Evolutionary conservation across 2,888 invertebrate species (phyloP).

Genomic region (Tiliacea aurago): DNA sequence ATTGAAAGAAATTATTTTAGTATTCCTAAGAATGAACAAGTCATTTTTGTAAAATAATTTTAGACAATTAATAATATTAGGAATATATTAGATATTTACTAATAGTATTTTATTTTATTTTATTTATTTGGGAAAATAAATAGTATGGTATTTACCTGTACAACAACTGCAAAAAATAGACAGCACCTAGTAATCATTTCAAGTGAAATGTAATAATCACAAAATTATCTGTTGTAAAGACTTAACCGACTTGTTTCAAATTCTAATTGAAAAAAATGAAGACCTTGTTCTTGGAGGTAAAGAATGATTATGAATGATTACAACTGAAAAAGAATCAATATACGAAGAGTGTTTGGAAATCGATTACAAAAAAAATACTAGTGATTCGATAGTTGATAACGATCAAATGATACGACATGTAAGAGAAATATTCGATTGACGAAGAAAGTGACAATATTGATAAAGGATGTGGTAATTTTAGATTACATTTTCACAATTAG

Average conservation of each 20-base stretch:
- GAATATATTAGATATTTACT: too few relatives aligned
- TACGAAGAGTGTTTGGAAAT: conserved; percentile 10
- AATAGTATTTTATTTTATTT: too few relatives aligned
- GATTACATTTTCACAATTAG: background rate
- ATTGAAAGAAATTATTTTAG: background rate
- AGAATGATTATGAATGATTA: background rate
- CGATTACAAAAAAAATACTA: background rate
- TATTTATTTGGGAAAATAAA: too few relatives aligned
- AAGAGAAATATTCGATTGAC: background rate
- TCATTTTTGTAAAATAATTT: background rate
- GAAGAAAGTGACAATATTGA: background rate
- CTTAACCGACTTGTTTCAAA: background rate
- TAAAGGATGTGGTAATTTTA: conserved; percentile 12
- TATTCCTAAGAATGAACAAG: background rate
- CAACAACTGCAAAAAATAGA: conserved; percentile 9
- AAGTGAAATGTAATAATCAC: background rate
- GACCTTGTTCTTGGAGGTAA: background rate
- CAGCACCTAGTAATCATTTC: conserved; percentile 26
- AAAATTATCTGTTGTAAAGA: background rate
- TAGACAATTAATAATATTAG: background rate
- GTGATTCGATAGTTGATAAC: conserved; percentile 5
- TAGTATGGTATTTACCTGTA: conserved; percentile 48
- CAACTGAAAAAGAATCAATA: conserved; percentile 5
- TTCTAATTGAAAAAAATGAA: background rate
- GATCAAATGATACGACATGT: conserved; percentile 31